A percentile compares a stretch with the other conserved stretches of the same genome.
phyloP scores from a whole-genome alignment of 2,888 invertebrate genomes.

The Esperia sulphurella region DNA sequence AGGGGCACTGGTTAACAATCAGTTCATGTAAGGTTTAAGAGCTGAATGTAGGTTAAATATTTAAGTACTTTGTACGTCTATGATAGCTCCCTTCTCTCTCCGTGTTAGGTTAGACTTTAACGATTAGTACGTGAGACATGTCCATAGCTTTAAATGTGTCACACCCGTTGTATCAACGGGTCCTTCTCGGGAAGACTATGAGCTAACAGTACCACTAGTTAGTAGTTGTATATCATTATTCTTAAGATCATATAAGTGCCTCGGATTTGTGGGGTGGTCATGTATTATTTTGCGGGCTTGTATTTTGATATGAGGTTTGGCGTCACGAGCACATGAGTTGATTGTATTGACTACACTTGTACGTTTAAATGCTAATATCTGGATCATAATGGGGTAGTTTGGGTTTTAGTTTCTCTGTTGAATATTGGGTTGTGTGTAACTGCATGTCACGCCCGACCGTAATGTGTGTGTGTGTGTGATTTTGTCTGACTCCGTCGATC shows the following conservation, averaged over 20 bases:
- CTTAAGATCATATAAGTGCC: slow-evolving; percentile 77
- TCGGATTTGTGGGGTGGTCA: slow-evolving; percentile 71
- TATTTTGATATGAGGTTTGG: slow-evolving; percentile 19
- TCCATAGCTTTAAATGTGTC: slow-evolving; percentile 78
- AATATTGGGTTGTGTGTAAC: too few relatives aligned
- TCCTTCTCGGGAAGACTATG: slow-evolving; percentile 60
- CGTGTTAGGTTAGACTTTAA: slow-evolving; percentile 71
- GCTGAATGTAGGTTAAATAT: slow-evolving; percentile 64
- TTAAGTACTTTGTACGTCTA: slow-evolving; percentile 70
- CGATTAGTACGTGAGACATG: slow-evolving; percentile 72
- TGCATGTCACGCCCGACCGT: too few relatives aligned
- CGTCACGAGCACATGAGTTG: background rate
- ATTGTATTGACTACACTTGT: background rate
- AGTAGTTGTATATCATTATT: slow-evolving; percentile 76
- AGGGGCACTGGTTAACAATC: slow-evolving; percentile 67
- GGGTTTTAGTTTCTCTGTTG: too few relatives aligned
- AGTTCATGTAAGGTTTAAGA: slow-evolving; percentile 65
- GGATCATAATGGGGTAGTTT: background rate
- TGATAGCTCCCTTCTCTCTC: slow-evolving; percentile 70
- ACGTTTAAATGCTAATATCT: background rate
- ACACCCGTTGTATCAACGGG: slow-evolving; percentile 76
- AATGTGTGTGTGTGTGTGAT: too few relatives aligned
- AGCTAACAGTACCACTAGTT: slow-evolving; percentile 70
- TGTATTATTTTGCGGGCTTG: slow-evolving; percentile 46
- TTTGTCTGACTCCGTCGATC: too few relatives aligned